Evolutionary conservation across 2,113 vertebrate species (phyloP), one percentile per base, ranked within the genome.

Genomic region (Pseudorasbora parva): DNA sequence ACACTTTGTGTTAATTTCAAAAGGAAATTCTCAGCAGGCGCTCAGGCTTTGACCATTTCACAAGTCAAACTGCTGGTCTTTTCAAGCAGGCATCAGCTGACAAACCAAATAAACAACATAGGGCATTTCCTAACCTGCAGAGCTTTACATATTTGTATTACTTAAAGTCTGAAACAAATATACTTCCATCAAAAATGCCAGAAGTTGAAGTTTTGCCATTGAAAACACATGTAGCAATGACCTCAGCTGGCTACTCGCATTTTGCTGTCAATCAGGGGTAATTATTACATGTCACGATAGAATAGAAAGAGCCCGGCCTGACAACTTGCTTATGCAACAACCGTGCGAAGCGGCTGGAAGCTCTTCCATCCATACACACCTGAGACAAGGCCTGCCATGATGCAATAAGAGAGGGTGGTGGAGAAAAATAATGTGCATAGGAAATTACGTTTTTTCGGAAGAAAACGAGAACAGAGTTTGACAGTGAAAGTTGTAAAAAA

Each of bases 231-330:
- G 23, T 14, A 30, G 33, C 9, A 64, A 2, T 66, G 78, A 79
- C 78, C 76, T 43, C 59, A 45, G 45, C 72, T 51, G 72, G 14
- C 45, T 30, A 17, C 72, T 57, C 75, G 43, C n/a, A 60, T 78
- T 59, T 56, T 33, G 10, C 49, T 43, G 56, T 78, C 33, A 78
- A 43, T 47, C 7, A 11, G 43, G 45, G 33, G n/a, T 27, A n/a
- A 66, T 79, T 66, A 49, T 79, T 66, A 49, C 41, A 12, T 79
- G 23, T 64, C 59, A 33, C 21, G 33, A 66, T 21, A 30, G 59
- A 49, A 49, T 3, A 30, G 45, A 66, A 33, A 60, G 56, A 23
- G 30, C 23, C 2, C 0, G n/a, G 54, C 54, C 12, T 78, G 56
- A 43, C 54, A 59, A 56, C 4, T 49, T 76, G 49, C 49, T 72